Evolutionary conservation across 2,113 vertebrate species (phyloP).

Genomic region (Castor canadensis): DNA sequence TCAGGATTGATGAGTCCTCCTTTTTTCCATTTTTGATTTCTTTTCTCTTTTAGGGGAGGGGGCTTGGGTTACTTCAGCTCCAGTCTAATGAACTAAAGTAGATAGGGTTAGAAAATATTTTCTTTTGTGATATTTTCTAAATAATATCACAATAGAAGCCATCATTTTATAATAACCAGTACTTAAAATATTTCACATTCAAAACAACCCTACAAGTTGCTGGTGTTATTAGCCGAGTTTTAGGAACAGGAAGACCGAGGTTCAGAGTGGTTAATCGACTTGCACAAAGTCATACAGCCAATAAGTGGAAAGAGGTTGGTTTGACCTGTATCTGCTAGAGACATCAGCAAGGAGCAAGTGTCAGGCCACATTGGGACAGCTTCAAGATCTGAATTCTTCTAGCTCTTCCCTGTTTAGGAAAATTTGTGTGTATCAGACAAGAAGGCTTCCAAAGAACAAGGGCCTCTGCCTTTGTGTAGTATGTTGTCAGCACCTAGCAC

Average conservation of each 20-base stretch:
- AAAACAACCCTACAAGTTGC: background rate
- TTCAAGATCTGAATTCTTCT: background rate
- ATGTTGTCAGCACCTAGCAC: fast-evolving
- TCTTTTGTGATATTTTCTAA: background rate
- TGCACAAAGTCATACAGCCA: background rate
- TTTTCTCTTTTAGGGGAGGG: background rate
- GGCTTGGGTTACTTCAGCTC: background rate
- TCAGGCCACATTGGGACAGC: background rate
- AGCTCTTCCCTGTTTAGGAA: background rate
- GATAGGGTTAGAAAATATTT: background rate
- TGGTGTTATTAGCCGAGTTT: background rate
- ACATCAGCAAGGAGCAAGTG: background rate
- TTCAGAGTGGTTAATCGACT: background rate
- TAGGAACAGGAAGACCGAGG: background rate
- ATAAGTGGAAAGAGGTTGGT: background rate
- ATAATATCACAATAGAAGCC: background rate
- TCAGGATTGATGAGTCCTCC: fast-evolving
- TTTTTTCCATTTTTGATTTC: background rate
- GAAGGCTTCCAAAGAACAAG: background rate
- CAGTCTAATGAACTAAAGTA: background rate
- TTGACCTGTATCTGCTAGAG: background rate
- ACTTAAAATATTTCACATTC: background rate
- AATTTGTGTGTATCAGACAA: background rate
- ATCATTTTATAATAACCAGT: background rate
- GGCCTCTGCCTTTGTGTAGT: background rate